These are phyloP conservation scores for Asteroscopus sphinx DNA, from an alignment of 2,888 invertebrate genomes.

Conservation along the genomic window DNA sequence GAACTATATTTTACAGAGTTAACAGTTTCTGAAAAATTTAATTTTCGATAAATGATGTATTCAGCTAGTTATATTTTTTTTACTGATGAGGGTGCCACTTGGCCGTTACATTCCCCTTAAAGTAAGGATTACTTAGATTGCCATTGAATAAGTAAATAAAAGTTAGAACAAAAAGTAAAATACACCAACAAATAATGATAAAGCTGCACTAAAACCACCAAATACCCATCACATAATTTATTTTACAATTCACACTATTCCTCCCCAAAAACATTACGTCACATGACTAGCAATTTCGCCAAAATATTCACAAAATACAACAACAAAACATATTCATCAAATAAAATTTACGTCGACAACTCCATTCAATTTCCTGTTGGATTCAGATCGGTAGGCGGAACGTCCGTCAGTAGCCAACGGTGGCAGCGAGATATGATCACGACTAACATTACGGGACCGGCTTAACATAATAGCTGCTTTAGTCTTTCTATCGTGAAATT, in stretches of 20 bases:
- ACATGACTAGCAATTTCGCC: slow-evolving; percentile 19
- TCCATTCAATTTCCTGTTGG: slow-evolving; percentile 58
- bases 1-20: too few species aligned
- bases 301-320: slow-evolving; percentile 29
- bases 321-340: slow-evolving; percentile 46
- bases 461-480: slow-evolving; percentile 58
- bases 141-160: too few species aligned
- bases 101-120: too few species aligned
- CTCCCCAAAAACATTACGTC: slow-evolving; percentile 9
- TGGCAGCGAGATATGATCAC: slow-evolving; percentile 75
- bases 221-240: too few species aligned
- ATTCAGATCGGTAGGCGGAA: slow-evolving; percentile 63
- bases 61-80: too few species aligned
- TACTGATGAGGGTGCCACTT: too few species aligned
- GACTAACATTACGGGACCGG: slow-evolving; percentile 60
- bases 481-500: slow-evolving; percentile 54
- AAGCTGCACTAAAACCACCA: too few species aligned
- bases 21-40: too few species aligned
- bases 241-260: not conserved
- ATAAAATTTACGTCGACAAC: slow-evolving; percentile 47
- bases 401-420: slow-evolving; percentile 73
- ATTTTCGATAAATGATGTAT: too few species aligned
- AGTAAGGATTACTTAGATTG: too few species aligned
- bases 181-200: too few species aligned
- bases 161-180: too few species aligned